Percentiles rank a stretch among this genome's conserved stretches.
Conservation (phyloP, 2,888 invertebrate species). For the Epicampocera succincta region DNA sequence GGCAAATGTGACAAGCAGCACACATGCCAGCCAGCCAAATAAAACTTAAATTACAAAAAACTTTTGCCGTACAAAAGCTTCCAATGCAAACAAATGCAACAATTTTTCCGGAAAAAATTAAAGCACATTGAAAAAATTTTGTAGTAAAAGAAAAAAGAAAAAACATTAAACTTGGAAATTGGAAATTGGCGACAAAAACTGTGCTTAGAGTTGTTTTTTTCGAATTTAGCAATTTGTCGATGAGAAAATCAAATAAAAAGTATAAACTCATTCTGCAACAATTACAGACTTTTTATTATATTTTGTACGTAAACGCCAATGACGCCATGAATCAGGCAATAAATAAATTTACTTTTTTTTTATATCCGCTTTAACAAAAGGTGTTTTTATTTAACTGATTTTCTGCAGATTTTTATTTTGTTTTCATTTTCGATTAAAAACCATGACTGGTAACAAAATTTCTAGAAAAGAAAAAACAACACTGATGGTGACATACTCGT, state of each 20-base stretch:
- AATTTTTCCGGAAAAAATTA: constrained; percentile 23
- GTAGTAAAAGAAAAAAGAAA: constrained; percentile 8
- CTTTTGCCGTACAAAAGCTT: constrained; percentile 8
- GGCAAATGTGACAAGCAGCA: constrained; percentile 63
- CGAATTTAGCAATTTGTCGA: constrained; percentile 16
- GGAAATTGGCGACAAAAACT: constrained; percentile 55
- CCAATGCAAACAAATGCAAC: constrained; percentile 41
- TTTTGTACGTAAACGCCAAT: constrained; percentile 45
- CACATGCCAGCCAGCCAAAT: constrained; percentile 29
- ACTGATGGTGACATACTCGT: constrained; percentile 42
- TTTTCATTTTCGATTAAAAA: constrained; percentile 53
- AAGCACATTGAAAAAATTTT: constrained; percentile 34
- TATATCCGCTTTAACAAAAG: constrained; percentile 54
- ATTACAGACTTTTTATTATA: constrained; percentile 55
- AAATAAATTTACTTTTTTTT: constrained; percentile 25
- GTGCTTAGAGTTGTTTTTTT: constrained; percentile 17
- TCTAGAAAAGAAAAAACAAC: constrained; percentile 27
- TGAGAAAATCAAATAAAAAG: constrained; percentile 46
- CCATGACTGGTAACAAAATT: constrained; percentile 46
- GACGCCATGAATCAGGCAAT: constrained; percentile 30
- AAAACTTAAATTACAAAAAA: constrained; percentile 21
- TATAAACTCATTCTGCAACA: constrained; percentile 58
- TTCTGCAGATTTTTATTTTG: background rate
- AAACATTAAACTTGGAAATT: constrained; percentile 32
- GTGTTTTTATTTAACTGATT: constrained; percentile 26